phyloP scores from a whole-genome alignment of 2,113 vertebrate genomes.

The Acinonyx jubatus region DNA sequence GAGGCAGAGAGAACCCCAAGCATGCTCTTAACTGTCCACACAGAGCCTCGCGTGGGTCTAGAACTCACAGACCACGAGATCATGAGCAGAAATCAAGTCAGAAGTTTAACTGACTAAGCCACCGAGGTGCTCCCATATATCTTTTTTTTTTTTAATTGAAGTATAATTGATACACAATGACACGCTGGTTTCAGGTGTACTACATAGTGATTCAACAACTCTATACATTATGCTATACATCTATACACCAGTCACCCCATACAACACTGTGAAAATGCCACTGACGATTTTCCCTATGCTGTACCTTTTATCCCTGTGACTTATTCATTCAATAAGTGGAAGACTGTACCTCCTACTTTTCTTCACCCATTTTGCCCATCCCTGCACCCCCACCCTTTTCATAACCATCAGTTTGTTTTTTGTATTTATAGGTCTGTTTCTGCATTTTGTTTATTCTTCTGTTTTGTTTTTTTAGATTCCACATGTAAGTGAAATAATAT shows the following conservation, averaged over 20 bases:
- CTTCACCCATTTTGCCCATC: not conserved
- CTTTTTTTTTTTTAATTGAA: not conserved
- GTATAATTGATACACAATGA: not conserved
- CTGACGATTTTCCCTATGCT: not conserved
- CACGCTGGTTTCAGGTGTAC: not conserved
- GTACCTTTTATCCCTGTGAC: not conserved
- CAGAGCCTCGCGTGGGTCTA: rapidly evolving
- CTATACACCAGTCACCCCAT: not conserved
- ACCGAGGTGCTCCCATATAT: too few relatives aligned
- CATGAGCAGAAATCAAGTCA: too few relatives aligned
- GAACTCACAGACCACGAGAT: too few relatives aligned
- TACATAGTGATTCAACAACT: not conserved
- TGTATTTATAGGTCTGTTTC: not conserved
- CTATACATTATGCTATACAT: not conserved
- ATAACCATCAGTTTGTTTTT: not conserved
- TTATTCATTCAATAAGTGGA: not conserved
- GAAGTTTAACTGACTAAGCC: too few relatives aligned
- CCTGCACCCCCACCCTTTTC: not conserved
- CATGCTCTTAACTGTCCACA: too few relatives aligned
- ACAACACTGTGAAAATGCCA: not conserved
- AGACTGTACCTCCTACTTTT: not conserved
- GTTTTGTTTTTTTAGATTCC: not conserved
- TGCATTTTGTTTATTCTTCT: not conserved
- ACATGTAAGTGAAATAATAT: not conserved
- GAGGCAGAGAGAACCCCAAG: too few relatives aligned